Evolutionary conservation across 2,888 invertebrate genomes (phyloP).

Genomic region (Sarcophaga caerulescens): DNA sequence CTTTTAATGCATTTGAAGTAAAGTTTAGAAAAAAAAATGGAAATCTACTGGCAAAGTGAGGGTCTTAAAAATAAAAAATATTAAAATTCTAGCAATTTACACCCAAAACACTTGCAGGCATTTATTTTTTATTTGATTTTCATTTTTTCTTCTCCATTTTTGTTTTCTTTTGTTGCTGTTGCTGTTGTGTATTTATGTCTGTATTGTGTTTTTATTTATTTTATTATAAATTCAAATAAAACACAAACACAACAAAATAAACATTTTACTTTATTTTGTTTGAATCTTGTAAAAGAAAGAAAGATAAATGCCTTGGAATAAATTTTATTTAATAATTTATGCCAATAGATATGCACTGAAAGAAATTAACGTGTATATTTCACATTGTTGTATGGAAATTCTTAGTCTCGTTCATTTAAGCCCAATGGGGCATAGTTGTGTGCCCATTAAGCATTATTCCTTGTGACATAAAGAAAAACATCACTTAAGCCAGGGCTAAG

Average conservation of each 20-base stretch:
- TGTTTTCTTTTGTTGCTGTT: not conserved
- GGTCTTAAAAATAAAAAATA: not conserved
- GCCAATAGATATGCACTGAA: not conserved
- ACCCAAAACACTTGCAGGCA: conserved; percentile 58
- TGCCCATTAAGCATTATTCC: too few species aligned
- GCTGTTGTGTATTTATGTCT: conserved; percentile 24
- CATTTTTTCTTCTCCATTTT: not conserved
- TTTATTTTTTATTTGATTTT: conserved; percentile 47
- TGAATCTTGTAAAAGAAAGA: not conserved
- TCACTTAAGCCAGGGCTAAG: too few species aligned
- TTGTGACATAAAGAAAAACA: too few species aligned
- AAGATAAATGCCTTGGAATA: not conserved
- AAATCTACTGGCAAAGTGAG: not conserved
- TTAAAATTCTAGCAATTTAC: conserved; percentile 51
- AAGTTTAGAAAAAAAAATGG: not conserved
- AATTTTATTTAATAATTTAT: conserved; percentile 29
- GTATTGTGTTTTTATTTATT: conserved; percentile 38
- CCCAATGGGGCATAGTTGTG: too few species aligned
- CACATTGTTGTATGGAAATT: too few species aligned
- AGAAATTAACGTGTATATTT: not conserved
- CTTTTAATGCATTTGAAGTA: conserved; percentile 2
- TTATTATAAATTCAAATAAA: conserved; percentile 30
- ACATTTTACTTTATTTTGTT: conserved; percentile 34
- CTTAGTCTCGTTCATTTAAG: too few species aligned
- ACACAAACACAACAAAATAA: not conserved